phyloP scores from a whole-genome alignment of 2,888 invertebrate species.

The Dasypogon diadema region DNA sequence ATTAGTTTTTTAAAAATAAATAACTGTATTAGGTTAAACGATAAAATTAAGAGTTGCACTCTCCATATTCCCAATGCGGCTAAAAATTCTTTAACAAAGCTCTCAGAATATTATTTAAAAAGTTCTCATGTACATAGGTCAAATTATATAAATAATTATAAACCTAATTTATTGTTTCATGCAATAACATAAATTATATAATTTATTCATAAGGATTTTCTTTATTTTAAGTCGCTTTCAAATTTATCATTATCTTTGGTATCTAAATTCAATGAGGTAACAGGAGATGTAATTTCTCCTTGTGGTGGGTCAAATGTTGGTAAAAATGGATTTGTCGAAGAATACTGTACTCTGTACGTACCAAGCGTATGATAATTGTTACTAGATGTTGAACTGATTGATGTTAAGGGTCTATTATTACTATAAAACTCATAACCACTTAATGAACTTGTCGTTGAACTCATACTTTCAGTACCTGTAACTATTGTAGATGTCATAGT shows the following conservation, averaged over 20 bases:
- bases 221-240: conserved; percentile 67
- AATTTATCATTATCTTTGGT: conserved; percentile 65
- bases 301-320: conserved; percentile 66
- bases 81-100: too few relatives aligned
- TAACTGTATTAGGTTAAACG: too few relatives aligned
- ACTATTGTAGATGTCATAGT: conserved; percentile 57
- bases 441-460: conserved; percentile 66
- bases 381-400: conserved; percentile 55
- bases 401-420: conserved; percentile 55
- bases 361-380: conserved; percentile 68
- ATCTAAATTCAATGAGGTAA: conserved; percentile 65
- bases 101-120: too few relatives aligned
- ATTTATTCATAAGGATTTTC: too few relatives aligned
- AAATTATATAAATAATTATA: too few relatives aligned
- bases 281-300: conserved; percentile 59
- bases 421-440: conserved; percentile 67
- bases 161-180: too few relatives aligned
- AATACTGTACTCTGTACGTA: conserved; percentile 68
- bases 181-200: too few relatives aligned
- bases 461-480: conserved; percentile 61
- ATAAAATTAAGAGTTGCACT: too few relatives aligned
- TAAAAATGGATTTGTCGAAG: conserved; percentile 69
- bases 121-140: too few relatives aligned
- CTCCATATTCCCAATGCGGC: too few relatives aligned
- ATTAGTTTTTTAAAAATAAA: too few relatives aligned